phyloP scores from a whole-genome alignment of 1,140 invertebrate species.

The Drosophila azteca region DNA sequence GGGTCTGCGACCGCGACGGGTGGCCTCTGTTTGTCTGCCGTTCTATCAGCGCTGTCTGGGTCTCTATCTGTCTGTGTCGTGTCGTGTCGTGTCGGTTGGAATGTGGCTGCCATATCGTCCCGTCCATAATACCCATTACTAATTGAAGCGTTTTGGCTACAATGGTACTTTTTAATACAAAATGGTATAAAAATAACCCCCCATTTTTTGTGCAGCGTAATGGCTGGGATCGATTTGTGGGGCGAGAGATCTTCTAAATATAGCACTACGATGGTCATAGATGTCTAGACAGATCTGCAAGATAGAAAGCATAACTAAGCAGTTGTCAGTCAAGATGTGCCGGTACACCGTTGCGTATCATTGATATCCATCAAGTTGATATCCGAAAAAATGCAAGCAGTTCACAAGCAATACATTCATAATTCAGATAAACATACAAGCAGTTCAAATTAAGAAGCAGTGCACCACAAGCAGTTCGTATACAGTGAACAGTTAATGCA shows the following conservation, averaged over 20 bases:
- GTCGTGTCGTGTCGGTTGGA: constrained; percentile 21
- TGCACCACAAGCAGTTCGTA: neutral
- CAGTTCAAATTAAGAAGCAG: no score
- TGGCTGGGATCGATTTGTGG: neutral
- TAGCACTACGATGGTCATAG: neutral
- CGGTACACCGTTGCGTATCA: no score
- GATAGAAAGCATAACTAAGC: no score
- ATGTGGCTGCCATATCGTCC: constrained; percentile 30
- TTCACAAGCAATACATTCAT: no score
- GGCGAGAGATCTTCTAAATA: constrained; percentile 17
- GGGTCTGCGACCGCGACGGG: constrained; percentile 66
- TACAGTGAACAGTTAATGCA: neutral
- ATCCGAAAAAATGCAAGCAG: no score
- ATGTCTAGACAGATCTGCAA: no score
- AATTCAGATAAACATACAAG: no score
- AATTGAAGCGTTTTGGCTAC: constrained; percentile 31
- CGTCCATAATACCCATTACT: constrained; percentile 43
- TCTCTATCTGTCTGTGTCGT: neutral
- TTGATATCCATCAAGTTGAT: no score
- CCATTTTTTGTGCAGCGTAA: no score
- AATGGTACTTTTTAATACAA: constrained; percentile 1
- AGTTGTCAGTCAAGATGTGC: no score
- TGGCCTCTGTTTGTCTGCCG: constrained; percentile 61
- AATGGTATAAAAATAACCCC: constrained; percentile 10
- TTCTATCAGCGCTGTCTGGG: constrained; percentile 55